Percentiles rank a stretch among this genome's conserved stretches.
Conservation (phyloP, 2,888 invertebrate species). For the Galerucella calmariensis region DNA sequence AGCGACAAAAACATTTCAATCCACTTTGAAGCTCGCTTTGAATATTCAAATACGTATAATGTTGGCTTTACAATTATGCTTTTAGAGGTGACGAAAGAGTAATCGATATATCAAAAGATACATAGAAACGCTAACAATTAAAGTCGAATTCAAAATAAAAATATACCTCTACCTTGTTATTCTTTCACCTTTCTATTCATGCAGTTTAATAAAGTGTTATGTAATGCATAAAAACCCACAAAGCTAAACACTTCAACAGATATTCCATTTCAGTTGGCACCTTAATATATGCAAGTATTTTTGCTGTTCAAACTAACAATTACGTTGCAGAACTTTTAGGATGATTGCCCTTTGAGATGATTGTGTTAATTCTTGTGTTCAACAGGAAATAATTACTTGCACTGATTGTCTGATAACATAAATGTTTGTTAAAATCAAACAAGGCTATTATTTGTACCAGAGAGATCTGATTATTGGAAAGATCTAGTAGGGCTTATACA, state of each 20-base stretch:
- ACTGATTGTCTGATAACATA: background rate
- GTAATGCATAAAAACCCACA: background rate
- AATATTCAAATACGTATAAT: background rate
- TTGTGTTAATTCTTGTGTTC: background rate
- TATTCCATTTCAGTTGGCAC: background rate
- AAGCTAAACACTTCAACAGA: background rate
- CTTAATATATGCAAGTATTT: constrained; percentile 1
- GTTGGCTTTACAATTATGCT: background rate
- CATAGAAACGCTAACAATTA: no score
- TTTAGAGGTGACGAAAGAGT: background rate
- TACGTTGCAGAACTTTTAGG: background rate
- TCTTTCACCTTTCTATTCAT: background rate
- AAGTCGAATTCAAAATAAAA: background rate
- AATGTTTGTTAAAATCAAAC: background rate
- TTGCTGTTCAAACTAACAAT: background rate
- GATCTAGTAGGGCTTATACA: no score
- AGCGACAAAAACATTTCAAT: background rate
- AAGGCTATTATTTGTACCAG: no score
- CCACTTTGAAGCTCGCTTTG: background rate
- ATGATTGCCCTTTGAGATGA: background rate
- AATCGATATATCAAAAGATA: no score
- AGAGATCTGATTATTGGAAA: no score
- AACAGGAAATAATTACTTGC: background rate
- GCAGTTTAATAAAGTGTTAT: background rate
- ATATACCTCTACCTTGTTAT: background rate